Percentiles rank a stretch among this genome's conserved stretches.
These are phyloP conservation scores for Atta colombica DNA, from an alignment of 1,140 invertebrate genomes.

Conservation along the genomic window DNA sequence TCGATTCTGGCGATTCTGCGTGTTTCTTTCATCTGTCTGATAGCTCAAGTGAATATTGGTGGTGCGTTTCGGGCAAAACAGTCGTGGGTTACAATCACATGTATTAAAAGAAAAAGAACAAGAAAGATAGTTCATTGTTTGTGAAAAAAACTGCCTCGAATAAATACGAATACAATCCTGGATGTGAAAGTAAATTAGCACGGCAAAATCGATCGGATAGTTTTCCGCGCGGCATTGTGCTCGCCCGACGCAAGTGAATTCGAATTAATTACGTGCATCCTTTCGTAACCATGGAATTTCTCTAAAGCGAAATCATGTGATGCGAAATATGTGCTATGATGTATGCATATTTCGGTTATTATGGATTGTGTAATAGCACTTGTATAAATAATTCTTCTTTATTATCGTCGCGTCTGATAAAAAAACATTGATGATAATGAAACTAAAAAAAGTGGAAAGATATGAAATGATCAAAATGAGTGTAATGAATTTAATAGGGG, in stretches of 20 bases:
- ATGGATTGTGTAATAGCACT: neutral
- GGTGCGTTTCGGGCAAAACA: neutral
- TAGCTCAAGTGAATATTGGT: neutral
- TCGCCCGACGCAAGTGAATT: conserved; percentile 10
- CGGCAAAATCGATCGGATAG: conserved; percentile 30
- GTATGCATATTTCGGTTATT: neutral
- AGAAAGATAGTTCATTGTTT: neutral
- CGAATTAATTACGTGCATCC: conserved; percentile 46
- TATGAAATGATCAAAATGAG: neutral
- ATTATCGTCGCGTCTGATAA: neutral
- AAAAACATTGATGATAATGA: conserved; percentile 9
- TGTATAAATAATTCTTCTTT: neutral
- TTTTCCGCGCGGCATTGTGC: conserved; percentile 21
- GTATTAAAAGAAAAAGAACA: neutral
- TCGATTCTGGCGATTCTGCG: conserved; percentile 15
- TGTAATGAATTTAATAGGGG: neutral
- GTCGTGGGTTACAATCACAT: neutral
- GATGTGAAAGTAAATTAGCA: conserved; percentile 35
- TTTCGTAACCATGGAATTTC: conserved; percentile 22
- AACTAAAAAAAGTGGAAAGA: conserved; percentile 1
- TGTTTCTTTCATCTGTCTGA: conserved; percentile 8
- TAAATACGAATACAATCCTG: conserved; percentile 9
- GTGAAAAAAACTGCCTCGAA: neutral
- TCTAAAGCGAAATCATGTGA: conserved; percentile 24
- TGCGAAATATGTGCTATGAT: conserved; percentile 7